Evolutionary conservation across 2,888 invertebrate genomes (phyloP), one percentile per base, ranked within the genome.

Genomic region (Patella ulyssiponensis): DNA sequence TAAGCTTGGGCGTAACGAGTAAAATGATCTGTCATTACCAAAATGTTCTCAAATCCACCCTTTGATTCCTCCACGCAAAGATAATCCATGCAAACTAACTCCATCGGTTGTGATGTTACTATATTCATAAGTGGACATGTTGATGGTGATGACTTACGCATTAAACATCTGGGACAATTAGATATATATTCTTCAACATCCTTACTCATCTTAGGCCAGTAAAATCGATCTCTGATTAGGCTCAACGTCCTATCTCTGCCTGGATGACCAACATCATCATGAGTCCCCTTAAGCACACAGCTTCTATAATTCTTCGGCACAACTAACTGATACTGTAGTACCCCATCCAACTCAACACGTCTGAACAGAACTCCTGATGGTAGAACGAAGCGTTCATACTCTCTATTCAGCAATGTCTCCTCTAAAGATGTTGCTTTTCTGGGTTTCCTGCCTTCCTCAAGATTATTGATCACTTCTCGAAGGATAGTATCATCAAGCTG

Each of bases 251-350:
- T 58, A n/a, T n/a, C n/a, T n/a, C n/a, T n/a, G n/a, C n/a, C n/a
- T n/a, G n/a, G n/a, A 14, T 83, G 83, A 17, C 80, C 81, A 79
- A 83, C 78, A 23, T 79, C 78, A 52, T 79, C 74, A 69, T 83
- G 83, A n/a, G 81, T 64, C n/a, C 77, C 72, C 11, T 77, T n/a
- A 12, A 75, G 17, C 1, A 78, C 79, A 7, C 54, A 14, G 17
- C 20, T 11, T 9, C 64, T 73, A 14, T 75, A 76, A 72, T 72
- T 58, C 27, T 33, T n/a, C 27, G 80, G 81, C 9, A 79, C 27
- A 3, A 83, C 77, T 15, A 81, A 52, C 72, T 80, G 81, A 52
- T 71, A 27, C 5, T 70, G 20, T 33, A 23, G 20, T 64, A 20
- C 64, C 23, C 23, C 64, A 64, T 64, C 64, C n/a, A 20, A 11